Base-by-base conservation (phyloP, 2,888 invertebrate species). In the Philonicus albiceps region DNA sequence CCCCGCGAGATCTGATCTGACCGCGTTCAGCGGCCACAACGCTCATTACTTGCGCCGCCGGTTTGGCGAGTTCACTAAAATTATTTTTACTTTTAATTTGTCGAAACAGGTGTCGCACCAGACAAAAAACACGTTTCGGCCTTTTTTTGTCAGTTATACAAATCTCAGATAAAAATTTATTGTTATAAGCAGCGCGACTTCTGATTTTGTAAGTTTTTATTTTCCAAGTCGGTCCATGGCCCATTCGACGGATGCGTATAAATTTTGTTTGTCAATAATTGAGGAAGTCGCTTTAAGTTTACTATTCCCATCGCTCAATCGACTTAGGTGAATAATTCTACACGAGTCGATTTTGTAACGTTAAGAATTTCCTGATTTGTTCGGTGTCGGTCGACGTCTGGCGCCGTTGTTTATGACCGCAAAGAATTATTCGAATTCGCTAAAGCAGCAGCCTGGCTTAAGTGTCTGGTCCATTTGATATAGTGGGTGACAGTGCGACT, bases 101-200 rank as follows among this genome's bases (percentile, higher is more conserved):
- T 53, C 30, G 80, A 80, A 80, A 80, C 80, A 80, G 80, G 80
- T 80, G 80, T 80, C 49, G 30, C 43, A 80, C 80, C 80, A 13
- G 22, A 27, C 16, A 34, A 49, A 34, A 80, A 80, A 80, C 78
- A 80, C 22, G 76, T 37, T 37, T 37, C 22, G 37, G 22, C 34
- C 40, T 34, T 37, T 40, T n/a, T 76, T 76, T 76, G 34, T 22
- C 19, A 11, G 22, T 22, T 76, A 37, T 13, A 76, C 64, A 64
- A 27, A 64, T 22, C 11, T 64, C 64, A 64, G 27, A 7, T 11
- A 27, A 27, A 64, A 64, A 64, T 64, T 64, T 64, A 64, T 64
- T 64, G 22, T 64, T 64, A 64, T 64, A 64, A 19, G 49, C n/a
- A 49, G 19, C 8, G 6, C 27, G 64, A 64, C 64, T 64, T 64